Evolutionary conservation across 2,797 vertebrate species (phyloP).

Genomic region (Tangara arthus): DNA sequence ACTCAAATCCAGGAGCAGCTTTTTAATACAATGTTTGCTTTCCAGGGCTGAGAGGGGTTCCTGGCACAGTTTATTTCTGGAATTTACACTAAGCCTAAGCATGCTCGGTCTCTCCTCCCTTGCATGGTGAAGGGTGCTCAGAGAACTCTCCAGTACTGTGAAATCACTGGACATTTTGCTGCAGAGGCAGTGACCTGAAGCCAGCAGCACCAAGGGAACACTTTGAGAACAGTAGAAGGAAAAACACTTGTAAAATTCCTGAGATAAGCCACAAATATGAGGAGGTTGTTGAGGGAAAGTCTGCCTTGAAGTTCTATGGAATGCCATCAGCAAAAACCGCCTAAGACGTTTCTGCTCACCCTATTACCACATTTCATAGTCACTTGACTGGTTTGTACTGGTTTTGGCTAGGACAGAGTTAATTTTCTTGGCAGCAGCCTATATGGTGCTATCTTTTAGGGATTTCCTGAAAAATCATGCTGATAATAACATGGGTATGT

Average conservation of each 20-base stretch:
- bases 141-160: neutral
- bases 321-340: neutral
- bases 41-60: neutral
- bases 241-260: slow-evolving; percentile 40
- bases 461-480: neutral
- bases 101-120: neutral
- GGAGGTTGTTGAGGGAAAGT: neutral
- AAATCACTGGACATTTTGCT: neutral
- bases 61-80: neutral
- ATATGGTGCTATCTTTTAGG: neutral
- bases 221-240: neutral
- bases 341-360: neutral
- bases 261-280: slow-evolving; percentile 26
- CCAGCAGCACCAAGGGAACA: neutral
- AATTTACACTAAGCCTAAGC: neutral
- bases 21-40: neutral
- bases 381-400: neutral
- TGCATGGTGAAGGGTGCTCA: neutral
- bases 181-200: neutral
- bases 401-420: neutral
- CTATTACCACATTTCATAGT: neutral
- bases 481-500: neutral
- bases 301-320: neutral
- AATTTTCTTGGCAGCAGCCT: neutral
- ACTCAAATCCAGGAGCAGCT: neutral